Percentiles rank a stretch among this genome's conserved stretches.
Conservation (phyloP, 1,140 invertebrate species). For the Lepidurus arcticus region DNA sequence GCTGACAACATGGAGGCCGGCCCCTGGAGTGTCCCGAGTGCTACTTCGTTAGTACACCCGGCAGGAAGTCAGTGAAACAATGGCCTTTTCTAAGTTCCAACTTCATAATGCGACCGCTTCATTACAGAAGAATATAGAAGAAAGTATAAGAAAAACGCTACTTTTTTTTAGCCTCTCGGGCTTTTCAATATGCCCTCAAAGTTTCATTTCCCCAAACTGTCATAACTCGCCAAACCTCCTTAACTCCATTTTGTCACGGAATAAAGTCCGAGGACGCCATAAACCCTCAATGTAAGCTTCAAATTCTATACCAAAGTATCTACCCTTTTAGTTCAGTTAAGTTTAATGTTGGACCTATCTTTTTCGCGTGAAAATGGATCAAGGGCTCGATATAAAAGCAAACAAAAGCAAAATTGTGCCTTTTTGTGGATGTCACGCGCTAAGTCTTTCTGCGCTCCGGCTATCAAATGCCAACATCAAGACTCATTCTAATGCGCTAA, state of each 20-base stretch:
- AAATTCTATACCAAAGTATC: too few relatives aligned
- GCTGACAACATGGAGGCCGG: constrained; percentile 16
- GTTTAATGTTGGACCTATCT: too few relatives aligned
- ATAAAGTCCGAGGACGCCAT: too few relatives aligned
- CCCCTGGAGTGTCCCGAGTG: constrained; percentile 12
- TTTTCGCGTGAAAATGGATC: neutral
- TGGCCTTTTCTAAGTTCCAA: neutral
- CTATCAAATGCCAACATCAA: neutral
- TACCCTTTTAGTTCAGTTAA: too few relatives aligned
- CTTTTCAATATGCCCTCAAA: neutral
- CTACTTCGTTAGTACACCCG: constrained; percentile 15
- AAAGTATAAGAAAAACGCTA: too few relatives aligned
- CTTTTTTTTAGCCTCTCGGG: neutral
- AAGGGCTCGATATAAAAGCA: neutral
- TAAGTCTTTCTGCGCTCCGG: neutral
- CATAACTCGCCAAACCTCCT: too few relatives aligned
- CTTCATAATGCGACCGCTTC: constrained; percentile 3
- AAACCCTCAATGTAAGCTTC: too few relatives aligned
- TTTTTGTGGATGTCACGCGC: neutral
- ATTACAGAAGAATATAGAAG: neutral
- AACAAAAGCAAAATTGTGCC: neutral
- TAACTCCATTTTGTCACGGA: too few relatives aligned
- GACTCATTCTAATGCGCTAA: neutral
- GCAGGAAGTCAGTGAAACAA: constrained; percentile 21
- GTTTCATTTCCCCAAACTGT: too few relatives aligned